Base-by-base conservation (phyloP, 1,140 invertebrate genomes). In the Drosophila bocki region DNA sequence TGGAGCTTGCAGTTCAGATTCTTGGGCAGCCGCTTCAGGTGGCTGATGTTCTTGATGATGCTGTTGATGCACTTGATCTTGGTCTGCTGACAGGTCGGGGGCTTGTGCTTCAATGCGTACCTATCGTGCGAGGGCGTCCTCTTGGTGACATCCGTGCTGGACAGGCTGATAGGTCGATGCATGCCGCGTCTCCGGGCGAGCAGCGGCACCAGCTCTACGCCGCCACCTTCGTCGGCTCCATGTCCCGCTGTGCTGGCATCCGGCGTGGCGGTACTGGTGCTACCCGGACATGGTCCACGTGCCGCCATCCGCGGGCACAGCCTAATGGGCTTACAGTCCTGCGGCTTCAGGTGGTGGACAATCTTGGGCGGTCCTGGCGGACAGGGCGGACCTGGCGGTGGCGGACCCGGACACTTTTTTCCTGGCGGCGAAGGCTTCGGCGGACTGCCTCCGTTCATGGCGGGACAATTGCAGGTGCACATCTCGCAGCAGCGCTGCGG, bases 171-270 rank as follows among this genome's bases (percentile, higher is more conserved):
- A 70, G 92, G 91, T 15, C 82, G 80, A 82, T 88, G 70, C 75
- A 79, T 74, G 71, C 90, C 93, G 62, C 93, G 80, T 77, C 94
- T 90, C 59, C 93, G 93, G 11, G 94, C 95, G 67, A 96, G 91
- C 39, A 95, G 80, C 11, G 95, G 95, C 50, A 95, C 95, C 80
- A 95, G 92, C 92, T 95, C 95, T 48, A 95, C 94, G 41, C 95
- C 95, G 9, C 94, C 94, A 26, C 93, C 95, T 33, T 74, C 70
- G 1, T 72, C 56, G 11, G 37, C 44, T 1, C 56, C 64, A 7
- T 62, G 44, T 26, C 58, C 75, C 15, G 65, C 53, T 9, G 65
- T 72, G 45, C 58, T 69, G 35, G n/a, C 58, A 47, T 88, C 72
- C 13, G 77, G 72, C 1, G 85, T 84, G 17, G 59, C 74, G 8